Base-by-base conservation (phyloP, 2,888 invertebrate genomes). In the Cepaea hortensis region DNA sequence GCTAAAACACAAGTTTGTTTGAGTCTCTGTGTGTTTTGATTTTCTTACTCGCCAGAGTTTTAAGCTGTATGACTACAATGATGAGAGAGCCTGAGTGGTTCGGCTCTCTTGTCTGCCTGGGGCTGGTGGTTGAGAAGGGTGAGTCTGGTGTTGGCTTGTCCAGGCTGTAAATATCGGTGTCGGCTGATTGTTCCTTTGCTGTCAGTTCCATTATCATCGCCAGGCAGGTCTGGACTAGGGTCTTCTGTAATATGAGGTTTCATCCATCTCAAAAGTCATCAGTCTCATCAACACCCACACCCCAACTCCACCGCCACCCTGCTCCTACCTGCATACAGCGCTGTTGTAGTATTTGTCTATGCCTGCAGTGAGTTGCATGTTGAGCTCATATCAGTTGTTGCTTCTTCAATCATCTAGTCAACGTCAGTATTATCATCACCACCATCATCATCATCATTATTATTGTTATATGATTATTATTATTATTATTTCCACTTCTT, bases 31-130 rank as follows among this genome's bases (percentile, higher is more conserved):
- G 46, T 85, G 23, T 77, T 50, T 68, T 72, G 70, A 13, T 85
- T 80, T 80, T 80, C 61, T 80, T 35, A 70, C 73, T 73, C 80
- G 55, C 77, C 86, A 86, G 86, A 86, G 86, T 82, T 86, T 86
- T 86, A 86, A 86, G 82, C 86, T 86, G 82, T 86, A 86, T 48
- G 86, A 86, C 68, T 86, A 82, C 82, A 70, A 77, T 77, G 86
- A 86, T 70, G 85, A 85, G 70, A 50, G 85, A 65, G 86, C 82
- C 62, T 82, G 82, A 55, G 50, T 70, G 70, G 50, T 50, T 13
- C 9, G 84, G 65, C 48, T 65, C 48, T 46, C 50, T 35, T 79
- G 73, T 55, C 48, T 23, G 35, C n/a, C 11, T 61, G 18, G 20
- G 9, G 55, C n/a, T 80, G 62, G 81, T 46, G 73, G 72, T 79